A percentile compares a stretch with the other conserved stretches of the same genome.
Evolutionary conservation across 2,888 invertebrate species (phyloP).

Genomic region (Deilephila elpenor): DNA sequence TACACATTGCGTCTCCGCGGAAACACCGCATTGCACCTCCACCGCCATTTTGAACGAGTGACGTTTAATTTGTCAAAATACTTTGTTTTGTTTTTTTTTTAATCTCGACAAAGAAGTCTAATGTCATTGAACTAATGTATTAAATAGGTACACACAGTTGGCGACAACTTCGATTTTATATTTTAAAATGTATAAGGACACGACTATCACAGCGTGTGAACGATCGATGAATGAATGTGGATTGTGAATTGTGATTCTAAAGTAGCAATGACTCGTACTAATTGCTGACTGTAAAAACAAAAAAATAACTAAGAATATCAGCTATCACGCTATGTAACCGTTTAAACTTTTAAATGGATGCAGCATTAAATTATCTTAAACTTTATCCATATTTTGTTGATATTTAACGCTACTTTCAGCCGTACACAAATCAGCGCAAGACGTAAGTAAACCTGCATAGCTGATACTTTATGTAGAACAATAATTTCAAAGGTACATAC

Average conservation of each 20-base stretch:
- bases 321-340: background rate
- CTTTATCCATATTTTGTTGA: too few relatives aligned
- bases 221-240: constrained; percentile 32
- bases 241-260: constrained; percentile 10
- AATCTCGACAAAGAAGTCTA: constrained; percentile 33
- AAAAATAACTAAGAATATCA: background rate
- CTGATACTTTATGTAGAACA: too few relatives aligned
- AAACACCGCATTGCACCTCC: constrained; percentile 83
- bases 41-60: constrained; percentile 69
- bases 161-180: background rate
- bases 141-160: background rate
- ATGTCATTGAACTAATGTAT: constrained; percentile 21
- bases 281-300: background rate
- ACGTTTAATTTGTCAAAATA: constrained; percentile 48
- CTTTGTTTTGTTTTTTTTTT: constrained; percentile 38
- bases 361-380: too few relatives aligned
- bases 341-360: too few relatives aligned
- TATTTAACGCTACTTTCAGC: too few relatives aligned
- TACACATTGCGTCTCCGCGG: constrained; percentile 76
- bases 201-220: constrained; percentile 29
- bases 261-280: background rate
- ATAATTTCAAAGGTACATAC: too few relatives aligned
- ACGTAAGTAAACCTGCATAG: too few relatives aligned
- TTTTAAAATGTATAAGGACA: constrained; percentile 3
- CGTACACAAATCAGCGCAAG: too few relatives aligned